phyloP scores from a whole-genome alignment of 2,888 invertebrate species.

The Caenorhabditis wallacei region DNA sequence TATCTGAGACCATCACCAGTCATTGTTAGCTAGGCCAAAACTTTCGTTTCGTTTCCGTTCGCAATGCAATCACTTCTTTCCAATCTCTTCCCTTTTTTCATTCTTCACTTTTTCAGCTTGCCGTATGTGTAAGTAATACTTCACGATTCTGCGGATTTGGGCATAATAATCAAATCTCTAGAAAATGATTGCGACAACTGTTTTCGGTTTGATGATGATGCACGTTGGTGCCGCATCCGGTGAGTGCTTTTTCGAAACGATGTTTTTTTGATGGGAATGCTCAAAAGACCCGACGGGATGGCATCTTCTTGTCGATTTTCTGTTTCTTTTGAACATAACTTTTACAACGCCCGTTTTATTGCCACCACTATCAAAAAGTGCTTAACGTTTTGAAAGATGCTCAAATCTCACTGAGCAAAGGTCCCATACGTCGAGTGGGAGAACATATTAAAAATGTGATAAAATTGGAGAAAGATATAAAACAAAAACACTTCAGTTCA shows the following conservation, averaged over 20 bases:
- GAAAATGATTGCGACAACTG: conserved; percentile 54
- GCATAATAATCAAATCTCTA: conserved; percentile 15
- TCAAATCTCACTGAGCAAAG: conserved; percentile 19
- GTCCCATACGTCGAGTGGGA: no score
- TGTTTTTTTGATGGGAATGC: not conserved
- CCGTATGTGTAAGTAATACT: conserved; percentile 34
- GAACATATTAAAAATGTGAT: no score
- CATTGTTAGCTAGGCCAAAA: conserved; percentile 12
- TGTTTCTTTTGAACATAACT: conserved; percentile 48
- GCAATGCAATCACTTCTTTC: not conserved
- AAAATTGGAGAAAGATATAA: not conserved
- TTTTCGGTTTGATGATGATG: conserved; percentile 54
- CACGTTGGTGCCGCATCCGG: conserved; percentile 47
- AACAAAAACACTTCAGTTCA: conserved; percentile 68
- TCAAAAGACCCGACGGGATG: conserved; percentile 24
- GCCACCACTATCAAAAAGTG: conserved; percentile 25
- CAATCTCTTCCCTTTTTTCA: not conserved
- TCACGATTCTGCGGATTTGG: conserved; percentile 22
- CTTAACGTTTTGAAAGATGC: conserved; percentile 5
- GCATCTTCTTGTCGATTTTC: conserved; percentile 36
- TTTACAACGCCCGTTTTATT: conserved; percentile 23
- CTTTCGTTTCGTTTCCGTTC: conserved; percentile 1
- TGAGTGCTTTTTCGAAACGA: conserved; percentile 15
- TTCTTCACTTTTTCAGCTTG: conserved; percentile 27
- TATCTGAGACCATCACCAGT: conserved; percentile 23